These are phyloP conservation scores for Camponotus floridanus DNA, from an alignment of 1,140 invertebrate species.

Conservation along the genomic window DNA sequence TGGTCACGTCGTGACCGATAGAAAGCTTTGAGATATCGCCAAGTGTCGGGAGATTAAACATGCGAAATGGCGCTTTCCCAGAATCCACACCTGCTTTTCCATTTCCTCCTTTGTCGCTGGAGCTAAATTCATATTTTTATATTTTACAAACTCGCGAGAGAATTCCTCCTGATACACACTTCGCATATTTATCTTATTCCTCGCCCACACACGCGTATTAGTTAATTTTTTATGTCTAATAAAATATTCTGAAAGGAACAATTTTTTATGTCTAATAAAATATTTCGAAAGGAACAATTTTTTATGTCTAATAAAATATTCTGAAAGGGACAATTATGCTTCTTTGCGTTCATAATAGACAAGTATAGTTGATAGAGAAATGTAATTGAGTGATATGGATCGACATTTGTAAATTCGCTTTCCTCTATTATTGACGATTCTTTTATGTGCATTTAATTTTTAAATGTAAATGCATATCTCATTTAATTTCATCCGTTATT, in stretches of 20 bases:
- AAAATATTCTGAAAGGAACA: background rate
- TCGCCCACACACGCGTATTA: background rate
- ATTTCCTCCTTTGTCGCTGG: background rate
- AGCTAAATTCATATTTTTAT: background rate
- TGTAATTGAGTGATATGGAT: background rate
- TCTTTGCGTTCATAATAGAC: background rate
- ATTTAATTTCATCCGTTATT: background rate
- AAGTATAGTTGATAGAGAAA: background rate
- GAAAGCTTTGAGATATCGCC: constrained; percentile 32
- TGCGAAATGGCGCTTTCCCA: background rate
- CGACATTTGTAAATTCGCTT: background rate
- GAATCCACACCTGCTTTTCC: background rate
- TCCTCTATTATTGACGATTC: background rate
- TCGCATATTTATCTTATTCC: background rate
- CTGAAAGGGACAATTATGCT: background rate
- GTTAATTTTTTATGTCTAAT: background rate
- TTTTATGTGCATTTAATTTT: background rate
- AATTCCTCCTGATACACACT: background rate
- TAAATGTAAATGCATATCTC: background rate
- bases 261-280: background rate
- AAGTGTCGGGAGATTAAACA: background rate
- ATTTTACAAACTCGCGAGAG: background rate
- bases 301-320: constrained; percentile 1
- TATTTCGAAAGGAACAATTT: no score
- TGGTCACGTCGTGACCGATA: constrained; percentile 39